phyloP scores from a whole-genome alignment of 2,113 vertebrate species.

The Benitochromis conjunctus region DNA sequence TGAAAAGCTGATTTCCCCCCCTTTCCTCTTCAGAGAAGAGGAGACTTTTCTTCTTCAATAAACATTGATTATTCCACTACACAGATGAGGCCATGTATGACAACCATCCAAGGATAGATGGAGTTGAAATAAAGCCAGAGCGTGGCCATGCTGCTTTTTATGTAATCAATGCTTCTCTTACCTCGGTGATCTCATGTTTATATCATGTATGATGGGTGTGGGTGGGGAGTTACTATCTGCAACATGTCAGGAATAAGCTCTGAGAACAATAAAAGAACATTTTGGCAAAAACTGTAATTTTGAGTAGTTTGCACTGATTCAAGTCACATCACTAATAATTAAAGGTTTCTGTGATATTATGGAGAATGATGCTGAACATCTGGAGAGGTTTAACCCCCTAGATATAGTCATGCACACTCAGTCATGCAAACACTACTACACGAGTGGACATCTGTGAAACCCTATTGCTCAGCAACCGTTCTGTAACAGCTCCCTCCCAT shows the following conservation, averaged over 20 bases:
- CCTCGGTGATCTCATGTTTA: not conserved
- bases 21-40: not conserved
- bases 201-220: not conserved
- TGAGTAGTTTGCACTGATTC: not conserved
- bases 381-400: not conserved
- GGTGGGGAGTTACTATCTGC: not conserved
- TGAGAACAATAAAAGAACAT: not conserved
- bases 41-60: not conserved
- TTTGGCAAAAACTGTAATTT: not conserved
- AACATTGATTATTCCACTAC: constrained; percentile 9
- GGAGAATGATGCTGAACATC: not conserved
- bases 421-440: not conserved
- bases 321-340: not conserved
- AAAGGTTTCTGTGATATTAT: not conserved
- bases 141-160: not conserved
- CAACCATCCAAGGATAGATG: not conserved
- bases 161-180: constrained; percentile 3
- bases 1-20: constrained; percentile 10
- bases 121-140: not conserved
- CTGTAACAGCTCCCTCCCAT: constrained; percentile 8
- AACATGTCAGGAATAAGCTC: not conserved
- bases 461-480: not conserved
- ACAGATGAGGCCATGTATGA: constrained; percentile 27
- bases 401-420: not conserved
- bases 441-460: not conserved